phyloP scores from a whole-genome alignment of 1,140 invertebrate genomes.

The Sycophila sp. region DNA sequence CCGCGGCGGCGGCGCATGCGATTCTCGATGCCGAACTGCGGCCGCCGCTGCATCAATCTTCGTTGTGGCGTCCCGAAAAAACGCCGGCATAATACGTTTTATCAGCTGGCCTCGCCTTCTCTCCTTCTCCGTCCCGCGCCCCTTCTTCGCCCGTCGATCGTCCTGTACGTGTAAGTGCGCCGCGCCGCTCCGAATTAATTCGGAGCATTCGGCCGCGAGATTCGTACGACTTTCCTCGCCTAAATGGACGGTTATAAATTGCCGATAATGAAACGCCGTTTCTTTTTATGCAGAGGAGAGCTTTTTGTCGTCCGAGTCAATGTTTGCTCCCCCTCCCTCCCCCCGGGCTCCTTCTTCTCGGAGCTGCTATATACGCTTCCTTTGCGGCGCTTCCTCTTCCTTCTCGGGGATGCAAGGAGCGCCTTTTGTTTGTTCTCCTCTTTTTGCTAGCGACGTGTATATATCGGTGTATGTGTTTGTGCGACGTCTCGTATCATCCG shows the following conservation, averaged over 20 bases:
- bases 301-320: neutral
- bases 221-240: slow-evolving; percentile 45
- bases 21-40: slow-evolving; percentile 51
- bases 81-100: slow-evolving; percentile 56
- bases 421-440: neutral
- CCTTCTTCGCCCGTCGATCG: no score
- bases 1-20: slow-evolving; percentile 37
- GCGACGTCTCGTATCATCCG: neutral
- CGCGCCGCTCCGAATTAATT: slow-evolving; percentile 41
- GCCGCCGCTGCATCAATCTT: slow-evolving; percentile 54
- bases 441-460: neutral
- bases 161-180: neutral
- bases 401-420: no score
- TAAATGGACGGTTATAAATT: slow-evolving; percentile 50
- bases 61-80: slow-evolving; percentile 44
- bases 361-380: no score
- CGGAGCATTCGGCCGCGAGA: slow-evolving; percentile 39
- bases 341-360: neutral
- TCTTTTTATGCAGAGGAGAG: no score
- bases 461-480: neutral
- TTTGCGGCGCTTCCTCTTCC: neutral
- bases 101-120: slow-evolving; percentile 43
- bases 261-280: slow-evolving; percentile 32
- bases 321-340: slow-evolving; percentile 6
- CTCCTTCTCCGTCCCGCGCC: slow-evolving; percentile 42